Percentiles rank a stretch among this genome's conserved stretches.
Evolutionary conservation across 2,113 vertebrate genomes (phyloP).

Genomic region (Coptodon rendalli): DNA sequence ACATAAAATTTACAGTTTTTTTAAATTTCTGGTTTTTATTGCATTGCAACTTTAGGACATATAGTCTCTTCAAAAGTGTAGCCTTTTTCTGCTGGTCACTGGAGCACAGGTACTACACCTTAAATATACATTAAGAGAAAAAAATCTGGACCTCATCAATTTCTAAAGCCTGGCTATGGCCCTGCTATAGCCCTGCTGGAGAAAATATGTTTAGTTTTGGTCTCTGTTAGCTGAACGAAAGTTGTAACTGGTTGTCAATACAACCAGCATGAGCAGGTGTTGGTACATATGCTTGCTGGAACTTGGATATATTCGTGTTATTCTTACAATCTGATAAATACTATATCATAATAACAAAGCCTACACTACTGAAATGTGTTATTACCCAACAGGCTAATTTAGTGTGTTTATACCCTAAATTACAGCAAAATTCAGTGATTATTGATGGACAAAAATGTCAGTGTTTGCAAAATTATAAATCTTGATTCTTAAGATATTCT

Average conservation of each 20-base stretch:
- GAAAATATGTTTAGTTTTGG: background rate
- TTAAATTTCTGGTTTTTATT: background rate
- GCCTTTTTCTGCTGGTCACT: background rate
- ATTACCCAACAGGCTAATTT: background rate
- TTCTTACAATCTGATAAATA: background rate
- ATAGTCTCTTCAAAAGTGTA: background rate
- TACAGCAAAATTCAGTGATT: background rate
- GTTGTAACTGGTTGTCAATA: background rate
- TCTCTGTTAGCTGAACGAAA: background rate
- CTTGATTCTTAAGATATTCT: background rate
- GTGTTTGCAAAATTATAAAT: background rate
- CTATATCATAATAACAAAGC: background rate
- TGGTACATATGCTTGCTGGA: background rate
- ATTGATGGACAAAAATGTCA: rapidly evolving
- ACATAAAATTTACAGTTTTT: background rate
- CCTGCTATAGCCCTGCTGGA: background rate
- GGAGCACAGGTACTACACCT: background rate
- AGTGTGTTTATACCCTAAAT: background rate
- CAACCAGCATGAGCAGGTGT: background rate
- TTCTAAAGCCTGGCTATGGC: background rate
- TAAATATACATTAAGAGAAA: background rate
- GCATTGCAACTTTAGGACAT: background rate
- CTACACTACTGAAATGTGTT: background rate
- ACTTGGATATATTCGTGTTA: background rate
- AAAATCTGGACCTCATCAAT: background rate